These are phyloP conservation scores for Trachemys scripta DNA, from an alignment of 2,113 vertebrate species.

Conservation along the genomic window DNA sequence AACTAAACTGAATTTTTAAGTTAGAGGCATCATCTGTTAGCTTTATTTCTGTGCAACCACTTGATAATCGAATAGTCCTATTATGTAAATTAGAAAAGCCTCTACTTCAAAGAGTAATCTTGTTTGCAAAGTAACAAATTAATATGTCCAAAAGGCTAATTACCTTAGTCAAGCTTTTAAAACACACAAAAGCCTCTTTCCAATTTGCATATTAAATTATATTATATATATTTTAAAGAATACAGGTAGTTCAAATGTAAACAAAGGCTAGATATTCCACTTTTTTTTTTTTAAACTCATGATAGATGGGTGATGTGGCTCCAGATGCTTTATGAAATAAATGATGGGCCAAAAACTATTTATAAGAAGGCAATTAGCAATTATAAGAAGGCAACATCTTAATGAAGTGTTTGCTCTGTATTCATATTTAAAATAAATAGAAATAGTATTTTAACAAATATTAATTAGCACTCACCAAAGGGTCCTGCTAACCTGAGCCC, in stretches of 20 bases:
- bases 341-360: neutral
- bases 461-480: constrained; percentile 86
- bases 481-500: constrained; percentile 94
- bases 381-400: neutral
- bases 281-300: neutral
- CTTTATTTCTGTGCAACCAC: neutral
- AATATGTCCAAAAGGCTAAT: constrained; percentile 1
- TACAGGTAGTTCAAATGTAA: constrained; percentile 26
- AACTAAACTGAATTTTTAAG: neutral
- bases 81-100: neutral
- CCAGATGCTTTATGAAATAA: neutral
- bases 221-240: neutral
- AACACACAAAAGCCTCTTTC: neutral
- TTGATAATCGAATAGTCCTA: neutral
- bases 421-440: neutral
- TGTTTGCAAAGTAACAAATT: neutral
- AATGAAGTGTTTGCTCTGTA: neutral
- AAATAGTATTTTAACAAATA: neutral
- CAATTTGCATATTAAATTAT: neutral
- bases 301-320: neutral
- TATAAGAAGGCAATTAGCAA: neutral
- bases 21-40: neutral
- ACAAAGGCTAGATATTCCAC: neutral
- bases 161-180: neutral
- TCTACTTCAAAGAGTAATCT: neutral